Evolutionary conservation across 1,140 invertebrate species (phyloP).

Genomic region (Dufourea novaeangliae): DNA sequence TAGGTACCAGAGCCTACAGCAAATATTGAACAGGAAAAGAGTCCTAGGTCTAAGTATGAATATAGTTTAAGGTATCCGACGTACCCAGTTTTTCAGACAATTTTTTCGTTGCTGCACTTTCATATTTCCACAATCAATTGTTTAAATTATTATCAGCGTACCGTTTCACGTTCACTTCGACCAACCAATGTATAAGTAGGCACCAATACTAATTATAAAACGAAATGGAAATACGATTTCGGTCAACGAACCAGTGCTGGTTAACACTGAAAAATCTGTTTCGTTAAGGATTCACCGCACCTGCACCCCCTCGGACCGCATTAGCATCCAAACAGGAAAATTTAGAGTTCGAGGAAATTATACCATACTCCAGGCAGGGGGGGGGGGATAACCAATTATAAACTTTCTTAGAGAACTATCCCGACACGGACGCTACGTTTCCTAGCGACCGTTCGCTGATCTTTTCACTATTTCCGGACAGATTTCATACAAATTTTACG

Average conservation of each 20-base stretch:
- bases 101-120: too few species aligned
- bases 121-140: too few species aligned
- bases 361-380: background rate
- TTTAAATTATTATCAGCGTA: too few species aligned
- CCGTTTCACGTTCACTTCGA: too few species aligned
- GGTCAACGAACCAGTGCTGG: background rate
- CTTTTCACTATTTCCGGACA: background rate
- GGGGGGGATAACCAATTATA: background rate
- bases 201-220: too few species aligned
- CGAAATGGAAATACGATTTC: too few species aligned
- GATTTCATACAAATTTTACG: conserved; percentile 2
- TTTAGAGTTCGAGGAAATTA: background rate
- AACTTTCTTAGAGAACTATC: conserved; percentile 1
- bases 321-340: conserved; percentile 6
- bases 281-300: conserved; percentile 2
- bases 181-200: too few species aligned
- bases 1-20: too few species aligned
- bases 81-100: too few species aligned
- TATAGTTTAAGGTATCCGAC: too few species aligned
- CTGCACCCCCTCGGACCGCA: background rate
- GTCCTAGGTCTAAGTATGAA: too few species aligned
- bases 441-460: background rate
- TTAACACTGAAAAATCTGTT: conserved; percentile 4
- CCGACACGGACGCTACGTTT: background rate
- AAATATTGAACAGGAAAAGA: too few species aligned